phyloP scores from a whole-genome alignment of 2,113 vertebrate genomes.

The Perca flavescens region DNA sequence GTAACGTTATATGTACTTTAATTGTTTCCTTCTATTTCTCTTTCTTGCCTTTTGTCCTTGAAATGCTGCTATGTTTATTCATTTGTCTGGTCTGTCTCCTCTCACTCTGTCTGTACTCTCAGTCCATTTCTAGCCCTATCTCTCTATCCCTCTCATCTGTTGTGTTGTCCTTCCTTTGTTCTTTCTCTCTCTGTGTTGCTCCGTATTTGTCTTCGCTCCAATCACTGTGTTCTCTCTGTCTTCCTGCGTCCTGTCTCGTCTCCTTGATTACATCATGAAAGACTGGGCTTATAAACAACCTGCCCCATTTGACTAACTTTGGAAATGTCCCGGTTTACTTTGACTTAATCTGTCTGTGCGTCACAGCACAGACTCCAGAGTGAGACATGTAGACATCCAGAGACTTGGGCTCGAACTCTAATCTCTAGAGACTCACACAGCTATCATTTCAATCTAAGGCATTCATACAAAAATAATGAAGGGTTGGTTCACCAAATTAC shows the following conservation, averaged over 20 bases:
- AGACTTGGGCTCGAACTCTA: background rate
- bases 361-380: background rate
- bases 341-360: constrained; percentile 19
- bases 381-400: background rate
- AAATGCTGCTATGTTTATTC: constrained; percentile 23
- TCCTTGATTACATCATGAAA: constrained; percentile 22
- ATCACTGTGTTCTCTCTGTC: background rate
- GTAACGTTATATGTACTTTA: background rate
- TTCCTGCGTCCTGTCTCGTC: background rate
- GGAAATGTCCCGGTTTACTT: constrained; percentile 46
- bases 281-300: background rate
- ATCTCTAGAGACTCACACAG: background rate
- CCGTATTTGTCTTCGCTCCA: background rate
- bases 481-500: background rate
- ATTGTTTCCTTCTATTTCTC: constrained; percentile 6
- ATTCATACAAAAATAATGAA: background rate
- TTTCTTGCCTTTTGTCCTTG: constrained; percentile 16
- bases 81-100: constrained; percentile 23
- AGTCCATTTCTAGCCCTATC: background rate
- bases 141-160: constrained; percentile 8
- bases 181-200: background rate
- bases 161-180: background rate
- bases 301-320: constrained; percentile 39
- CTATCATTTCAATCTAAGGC: background rate
- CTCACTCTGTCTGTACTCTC: constrained; percentile 24